Evolutionary conservation across 2,888 invertebrate genomes (phyloP), one percentile per base, ranked within the genome.

Genomic region (Neoitamus cyanurus): DNA sequence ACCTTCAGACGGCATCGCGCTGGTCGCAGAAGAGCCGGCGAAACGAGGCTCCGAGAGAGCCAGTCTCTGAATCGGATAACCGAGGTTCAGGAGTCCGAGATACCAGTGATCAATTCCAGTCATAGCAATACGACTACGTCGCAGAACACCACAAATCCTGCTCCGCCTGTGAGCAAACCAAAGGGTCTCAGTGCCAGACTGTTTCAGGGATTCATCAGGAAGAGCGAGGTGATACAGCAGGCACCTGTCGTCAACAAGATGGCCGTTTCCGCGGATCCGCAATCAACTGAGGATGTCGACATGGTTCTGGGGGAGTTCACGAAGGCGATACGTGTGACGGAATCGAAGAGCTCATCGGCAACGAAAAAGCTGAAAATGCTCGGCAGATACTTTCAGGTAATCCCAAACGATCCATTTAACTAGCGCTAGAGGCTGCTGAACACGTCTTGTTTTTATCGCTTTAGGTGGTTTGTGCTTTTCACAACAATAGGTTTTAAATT

Each of bases 51-150:
- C 84, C 93, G 96, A 9, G 96, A 97, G 92, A 96, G 96, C 87
- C 96, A 97, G 89, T 96, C 96, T 31, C 92, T 97, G 86, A 97
- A 96, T 90, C 94, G 96, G 86, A 96, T 97, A 87, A 96, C 96
- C 15, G 97, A 97, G 92, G 96, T 96, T 87, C 96, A 96, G 90
- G 96, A 96, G 90, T 95, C 90, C 85, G 91, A 91, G 82, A 85
- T 90, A 86, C 90, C 90, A 34, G 88, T 89, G 83, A 46, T 83
- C 9, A 86, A 48, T 73, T 78, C 83, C 11, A 73, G 48, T 82
- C 37, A 82, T 36, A 80, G 69, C 68, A 69, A 78, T 68, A 83
- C 48, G 13, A 82, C 37, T 15, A 83, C 31, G 30, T 15, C 31
- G 9, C 73, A 83, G 25, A 83, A 73, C 7, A 83, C 11, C 30